These are phyloP conservation scores for Cephalopachus bancanus DNA, from an alignment of 2,797 vertebrate species.

Conservation along the genomic window DNA sequence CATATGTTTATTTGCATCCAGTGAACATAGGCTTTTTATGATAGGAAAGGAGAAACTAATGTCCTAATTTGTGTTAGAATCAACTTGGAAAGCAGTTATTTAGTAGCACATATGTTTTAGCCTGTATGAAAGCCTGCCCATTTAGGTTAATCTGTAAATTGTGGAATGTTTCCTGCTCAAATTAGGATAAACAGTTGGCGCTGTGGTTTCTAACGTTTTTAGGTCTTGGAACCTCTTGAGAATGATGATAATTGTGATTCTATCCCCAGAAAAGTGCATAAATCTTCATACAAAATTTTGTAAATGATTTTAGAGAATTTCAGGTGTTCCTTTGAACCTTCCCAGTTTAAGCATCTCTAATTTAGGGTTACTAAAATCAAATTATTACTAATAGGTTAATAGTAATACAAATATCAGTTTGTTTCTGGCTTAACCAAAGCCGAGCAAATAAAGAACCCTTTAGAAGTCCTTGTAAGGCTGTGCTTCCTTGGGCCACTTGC, in stretches of 20 bases:
- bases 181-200: conserved; percentile 22
- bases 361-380: conserved; percentile 56
- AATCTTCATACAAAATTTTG: background rate
- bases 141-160: conserved; percentile 43
- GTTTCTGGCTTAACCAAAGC: conserved; percentile 65
- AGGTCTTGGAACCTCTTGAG: conserved; percentile 10
- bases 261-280: conserved; percentile 30
- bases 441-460: conserved; percentile 57
- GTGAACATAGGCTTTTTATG: background rate
- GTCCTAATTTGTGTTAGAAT: background rate
- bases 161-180: conserved; percentile 52
- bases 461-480: conserved; percentile 56
- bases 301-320: conserved; percentile 60
- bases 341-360: background rate
- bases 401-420: conserved; percentile 56
- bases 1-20: background rate
- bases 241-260: conserved; percentile 35
- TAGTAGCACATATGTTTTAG: conserved; percentile 18
- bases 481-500: too few relatives aligned
- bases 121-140: background rate
- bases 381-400: background rate
- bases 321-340: conserved; percentile 39
- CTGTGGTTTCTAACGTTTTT: conserved; percentile 50
- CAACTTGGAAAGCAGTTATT: conserved; percentile 41
- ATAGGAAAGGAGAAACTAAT: conserved; percentile 8